phyloP scores from a whole-genome alignment of 2,113 vertebrate species.

The Austrofundulus limnaeus region DNA sequence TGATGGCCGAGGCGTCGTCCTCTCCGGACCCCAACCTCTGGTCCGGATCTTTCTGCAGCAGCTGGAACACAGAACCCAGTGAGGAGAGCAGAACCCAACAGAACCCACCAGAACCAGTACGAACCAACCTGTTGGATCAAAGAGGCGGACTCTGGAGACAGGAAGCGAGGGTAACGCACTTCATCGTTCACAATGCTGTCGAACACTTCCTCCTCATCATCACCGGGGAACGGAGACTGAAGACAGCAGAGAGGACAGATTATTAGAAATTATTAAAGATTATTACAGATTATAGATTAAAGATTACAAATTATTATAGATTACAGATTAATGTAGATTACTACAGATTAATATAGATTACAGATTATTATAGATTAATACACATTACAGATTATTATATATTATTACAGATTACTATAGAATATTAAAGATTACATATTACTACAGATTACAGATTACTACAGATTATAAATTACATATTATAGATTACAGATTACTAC shows the following conservation, averaged over 20 bases:
- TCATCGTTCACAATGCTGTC: slow-evolving; percentile 94
- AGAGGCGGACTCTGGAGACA: slow-evolving; percentile 82
- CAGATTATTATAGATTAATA: no score
- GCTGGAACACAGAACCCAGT: slow-evolving; percentile 66
- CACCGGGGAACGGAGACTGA: slow-evolving; percentile 93
- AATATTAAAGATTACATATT: no score
- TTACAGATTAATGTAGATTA: no score
- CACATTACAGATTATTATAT: no score
- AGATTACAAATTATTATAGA: no score
- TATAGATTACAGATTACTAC: no score
- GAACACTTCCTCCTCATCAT: slow-evolving; percentile 96
- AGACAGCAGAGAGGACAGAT: neutral
- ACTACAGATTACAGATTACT: no score
- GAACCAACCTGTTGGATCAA: slow-evolving; percentile 86
- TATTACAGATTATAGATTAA: no score
- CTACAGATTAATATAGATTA: no score
- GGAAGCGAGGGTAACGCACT: slow-evolving; percentile 84
- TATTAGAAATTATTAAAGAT: no score
- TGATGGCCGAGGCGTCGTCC: slow-evolving; percentile 87
- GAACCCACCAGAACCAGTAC: neutral
- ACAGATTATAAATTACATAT: no score
- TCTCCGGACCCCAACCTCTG: slow-evolving; percentile 86
- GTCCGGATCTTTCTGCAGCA: slow-evolving; percentile 89
- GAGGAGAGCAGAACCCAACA: neutral
- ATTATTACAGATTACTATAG: no score